Percentiles rank a stretch among this genome's conserved stretches.
Evolutionary conservation across 1,140 invertebrate genomes (phyloP).

Genomic region (Dryas iulia): DNA sequence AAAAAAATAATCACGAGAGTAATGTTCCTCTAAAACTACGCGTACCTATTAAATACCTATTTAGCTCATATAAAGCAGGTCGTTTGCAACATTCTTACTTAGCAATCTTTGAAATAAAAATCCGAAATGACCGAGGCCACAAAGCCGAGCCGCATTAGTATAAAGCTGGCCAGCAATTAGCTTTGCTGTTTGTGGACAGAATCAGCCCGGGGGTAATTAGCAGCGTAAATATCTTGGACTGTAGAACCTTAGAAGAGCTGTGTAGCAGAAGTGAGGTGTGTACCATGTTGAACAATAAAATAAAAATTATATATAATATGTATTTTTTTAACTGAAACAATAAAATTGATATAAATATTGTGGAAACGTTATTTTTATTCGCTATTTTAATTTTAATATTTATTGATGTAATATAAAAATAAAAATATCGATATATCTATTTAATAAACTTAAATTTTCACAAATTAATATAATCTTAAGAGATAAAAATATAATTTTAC

Average conservation of each 20-base stretch:
- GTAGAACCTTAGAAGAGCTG: not conserved
- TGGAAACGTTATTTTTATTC: no score
- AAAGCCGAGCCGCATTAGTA: conserved; percentile 31
- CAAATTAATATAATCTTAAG: not conserved
- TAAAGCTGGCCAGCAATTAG: conserved; percentile 34
- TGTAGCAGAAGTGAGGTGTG: not conserved
- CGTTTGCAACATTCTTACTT: conserved; percentile 16
- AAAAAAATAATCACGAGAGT: not conserved
- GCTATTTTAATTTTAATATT: no score
- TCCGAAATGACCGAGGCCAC: conserved; percentile 19
- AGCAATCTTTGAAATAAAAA: conserved; percentile 23
- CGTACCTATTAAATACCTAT: conserved; percentile 2
- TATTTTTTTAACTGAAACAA: no score
- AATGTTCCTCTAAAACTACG: not conserved
- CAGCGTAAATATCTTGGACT: conserved; percentile 29
- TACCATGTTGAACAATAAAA: not conserved
- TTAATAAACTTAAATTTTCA: not conserved
- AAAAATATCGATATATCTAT: no score
- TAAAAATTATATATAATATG: no score
- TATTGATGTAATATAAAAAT: no score
- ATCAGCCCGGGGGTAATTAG: conserved; percentile 34
- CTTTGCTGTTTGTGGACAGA: conserved; percentile 35
- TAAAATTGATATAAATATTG: no score
- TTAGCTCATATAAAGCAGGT: conserved; percentile 17
- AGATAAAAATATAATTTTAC: not conserved